These are phyloP conservation scores for Calyptommatus sinebrachiatus DNA, from an alignment of 2,113 vertebrate genomes.

Conservation along the genomic window DNA sequence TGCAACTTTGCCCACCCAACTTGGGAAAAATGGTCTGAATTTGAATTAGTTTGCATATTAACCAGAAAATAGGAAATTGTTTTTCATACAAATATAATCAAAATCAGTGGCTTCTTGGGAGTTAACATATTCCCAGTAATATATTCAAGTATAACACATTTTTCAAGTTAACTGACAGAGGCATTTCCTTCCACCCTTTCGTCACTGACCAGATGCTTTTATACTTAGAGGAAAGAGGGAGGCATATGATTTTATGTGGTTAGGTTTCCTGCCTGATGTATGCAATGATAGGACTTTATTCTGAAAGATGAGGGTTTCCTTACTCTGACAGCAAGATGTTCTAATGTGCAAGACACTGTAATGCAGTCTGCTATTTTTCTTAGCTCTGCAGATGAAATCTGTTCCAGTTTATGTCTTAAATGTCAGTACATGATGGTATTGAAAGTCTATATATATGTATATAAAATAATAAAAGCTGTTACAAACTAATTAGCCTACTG, in stretches of 20 bases:
- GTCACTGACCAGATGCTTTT: slow-evolving; percentile 7
- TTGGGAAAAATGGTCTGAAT: background rate
- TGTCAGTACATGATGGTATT: slow-evolving; percentile 19
- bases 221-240: background rate
- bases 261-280: slow-evolving; percentile 30
- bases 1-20: background rate
- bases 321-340: slow-evolving; percentile 8
- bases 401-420: slow-evolving; percentile 15
- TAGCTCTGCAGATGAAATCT: background rate
- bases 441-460: background rate
- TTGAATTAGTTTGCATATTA: background rate
- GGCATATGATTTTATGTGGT: background rate
- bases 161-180: slow-evolving; percentile 11
- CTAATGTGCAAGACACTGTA: slow-evolving; percentile 8
- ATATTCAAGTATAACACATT: background rate
- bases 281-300: slow-evolving; percentile 5
- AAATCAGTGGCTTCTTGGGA: background rate
- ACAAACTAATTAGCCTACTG: slow-evolving; percentile 5
- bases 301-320: slow-evolving; percentile 20
- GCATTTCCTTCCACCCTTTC: background rate
- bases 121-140: background rate
- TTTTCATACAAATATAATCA: background rate
- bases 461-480: slow-evolving; percentile 12
- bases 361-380: background rate
- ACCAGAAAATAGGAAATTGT: slow-evolving; percentile 1